Conservation (phyloP, 2,113 vertebrate species). For the Ictalurus punctatus region DNA sequence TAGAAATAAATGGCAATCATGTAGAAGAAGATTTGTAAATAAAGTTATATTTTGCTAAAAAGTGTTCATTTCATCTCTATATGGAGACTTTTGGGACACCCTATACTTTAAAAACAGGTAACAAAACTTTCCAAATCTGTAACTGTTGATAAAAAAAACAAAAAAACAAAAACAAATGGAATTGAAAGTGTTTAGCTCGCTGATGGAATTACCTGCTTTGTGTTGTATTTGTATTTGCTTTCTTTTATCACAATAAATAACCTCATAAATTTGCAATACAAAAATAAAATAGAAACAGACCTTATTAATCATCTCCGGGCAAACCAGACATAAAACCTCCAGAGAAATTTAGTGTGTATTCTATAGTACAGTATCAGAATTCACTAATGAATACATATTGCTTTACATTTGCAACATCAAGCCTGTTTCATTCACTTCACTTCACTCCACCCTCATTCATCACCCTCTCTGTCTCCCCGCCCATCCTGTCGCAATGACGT, state of each 20-base stretch:
- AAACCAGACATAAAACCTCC: conserved; percentile 5
- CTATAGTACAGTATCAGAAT: not conserved
- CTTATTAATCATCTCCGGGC: not conserved
- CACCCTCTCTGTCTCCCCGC: not conserved
- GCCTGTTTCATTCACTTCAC: not conserved
- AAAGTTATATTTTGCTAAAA: too few species aligned
- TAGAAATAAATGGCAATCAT: too few species aligned
- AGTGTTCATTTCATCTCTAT: too few species aligned
- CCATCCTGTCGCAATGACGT: not conserved
- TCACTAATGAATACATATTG: not conserved
- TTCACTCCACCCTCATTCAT: not conserved
- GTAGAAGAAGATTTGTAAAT: too few species aligned
- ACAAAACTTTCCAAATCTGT: not conserved
- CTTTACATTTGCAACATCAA: conserved; percentile 26
- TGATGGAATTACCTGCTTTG: not conserved
- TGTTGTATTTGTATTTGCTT: not conserved
- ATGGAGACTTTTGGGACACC: too few species aligned
- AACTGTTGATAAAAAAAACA: not conserved
- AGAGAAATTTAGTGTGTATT: not conserved
- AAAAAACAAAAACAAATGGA: not conserved
- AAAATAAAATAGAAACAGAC: conserved; percentile 29
- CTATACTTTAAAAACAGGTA: not conserved
- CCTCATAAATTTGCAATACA: not conserved
- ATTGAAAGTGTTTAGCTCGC: not conserved
- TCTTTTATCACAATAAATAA: conserved; percentile 9